A percentile compares a stretch with the other conserved stretches of the same genome.
These are phyloP conservation scores for Neopelma chrysocephalum DNA, from an alignment of 2,797 vertebrate genomes.

Conservation along the genomic window DNA sequence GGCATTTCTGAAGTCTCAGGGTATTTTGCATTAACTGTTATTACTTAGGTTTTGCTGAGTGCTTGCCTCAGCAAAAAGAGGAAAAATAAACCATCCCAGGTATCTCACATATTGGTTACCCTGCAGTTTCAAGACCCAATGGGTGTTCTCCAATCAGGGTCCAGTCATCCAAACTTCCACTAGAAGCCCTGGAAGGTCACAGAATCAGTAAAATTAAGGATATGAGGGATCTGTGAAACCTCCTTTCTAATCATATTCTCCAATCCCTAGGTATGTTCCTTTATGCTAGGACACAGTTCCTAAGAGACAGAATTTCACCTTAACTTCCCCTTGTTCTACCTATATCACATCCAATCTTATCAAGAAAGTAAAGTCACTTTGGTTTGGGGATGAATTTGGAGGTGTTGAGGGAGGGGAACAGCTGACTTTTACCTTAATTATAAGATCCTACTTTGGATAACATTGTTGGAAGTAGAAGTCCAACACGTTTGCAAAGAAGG, in stretches of 20 bases:
- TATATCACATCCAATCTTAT: background rate
- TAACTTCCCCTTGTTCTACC: background rate
- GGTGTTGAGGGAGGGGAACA: background rate
- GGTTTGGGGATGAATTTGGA: background rate
- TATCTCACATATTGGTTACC: background rate
- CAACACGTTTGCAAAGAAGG: background rate
- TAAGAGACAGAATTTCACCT: background rate
- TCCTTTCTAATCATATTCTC: background rate
- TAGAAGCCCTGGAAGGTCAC: background rate
- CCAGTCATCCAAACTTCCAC: background rate
- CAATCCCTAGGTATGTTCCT: background rate
- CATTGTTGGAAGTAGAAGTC: background rate
- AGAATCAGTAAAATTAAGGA: background rate
- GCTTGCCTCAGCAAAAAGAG: conserved; percentile 40
- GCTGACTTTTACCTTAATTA: background rate
- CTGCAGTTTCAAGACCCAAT: background rate
- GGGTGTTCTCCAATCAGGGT: background rate
- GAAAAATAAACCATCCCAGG: conserved; percentile 15
- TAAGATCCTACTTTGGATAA: background rate
- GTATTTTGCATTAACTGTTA: conserved; percentile 26
- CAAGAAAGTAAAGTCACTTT: background rate
- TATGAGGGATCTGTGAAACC: background rate
- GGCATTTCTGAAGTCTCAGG: conserved; percentile 16
- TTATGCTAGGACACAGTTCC: background rate
- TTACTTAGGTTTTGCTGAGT: conserved; percentile 13